A percentile compares a stretch with the other conserved stretches of the same genome.
Evolutionary conservation across 2,113 vertebrate genomes (phyloP).

Genomic region (Psittacula cyanocephala): DNA sequence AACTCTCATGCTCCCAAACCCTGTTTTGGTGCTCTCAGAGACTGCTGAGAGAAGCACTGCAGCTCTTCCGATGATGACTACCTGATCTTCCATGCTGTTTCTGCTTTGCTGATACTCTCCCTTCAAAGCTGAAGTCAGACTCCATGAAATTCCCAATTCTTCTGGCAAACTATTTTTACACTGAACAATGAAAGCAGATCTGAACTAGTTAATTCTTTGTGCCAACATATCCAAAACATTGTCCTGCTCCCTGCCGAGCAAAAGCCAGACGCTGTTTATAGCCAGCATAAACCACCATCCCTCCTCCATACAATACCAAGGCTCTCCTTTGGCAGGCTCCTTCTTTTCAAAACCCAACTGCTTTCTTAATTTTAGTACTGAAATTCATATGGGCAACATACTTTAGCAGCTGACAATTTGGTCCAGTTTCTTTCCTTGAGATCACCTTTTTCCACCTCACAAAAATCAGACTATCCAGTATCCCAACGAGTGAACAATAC

Average conservation of each 20-base stretch:
- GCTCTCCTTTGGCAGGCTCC: neutral
- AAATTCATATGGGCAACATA: neutral
- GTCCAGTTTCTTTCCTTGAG: neutral
- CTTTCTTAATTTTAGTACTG: neutral
- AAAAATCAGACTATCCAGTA: neutral
- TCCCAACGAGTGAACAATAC: neutral
- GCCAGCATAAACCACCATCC: neutral
- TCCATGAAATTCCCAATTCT: neutral
- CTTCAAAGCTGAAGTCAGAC: neutral
- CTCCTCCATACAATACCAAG: neutral
- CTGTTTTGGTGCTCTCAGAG: neutral
- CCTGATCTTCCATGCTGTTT: neutral
- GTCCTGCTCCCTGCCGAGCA: neutral
- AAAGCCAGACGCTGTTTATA: neutral
- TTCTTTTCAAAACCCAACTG: neutral
- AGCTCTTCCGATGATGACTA: neutral
- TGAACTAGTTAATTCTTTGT: neutral
- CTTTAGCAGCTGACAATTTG: neutral
- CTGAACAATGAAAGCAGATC: neutral
- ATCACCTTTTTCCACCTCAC: neutral
- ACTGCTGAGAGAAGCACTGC: neutral
- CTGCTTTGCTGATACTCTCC: neutral
- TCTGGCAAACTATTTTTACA: neutral
- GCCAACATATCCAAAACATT: neutral
- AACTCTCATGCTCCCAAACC: neutral